Conservation (phyloP, 2,888 invertebrate genomes). For the Drosophila lutescens region DNA sequence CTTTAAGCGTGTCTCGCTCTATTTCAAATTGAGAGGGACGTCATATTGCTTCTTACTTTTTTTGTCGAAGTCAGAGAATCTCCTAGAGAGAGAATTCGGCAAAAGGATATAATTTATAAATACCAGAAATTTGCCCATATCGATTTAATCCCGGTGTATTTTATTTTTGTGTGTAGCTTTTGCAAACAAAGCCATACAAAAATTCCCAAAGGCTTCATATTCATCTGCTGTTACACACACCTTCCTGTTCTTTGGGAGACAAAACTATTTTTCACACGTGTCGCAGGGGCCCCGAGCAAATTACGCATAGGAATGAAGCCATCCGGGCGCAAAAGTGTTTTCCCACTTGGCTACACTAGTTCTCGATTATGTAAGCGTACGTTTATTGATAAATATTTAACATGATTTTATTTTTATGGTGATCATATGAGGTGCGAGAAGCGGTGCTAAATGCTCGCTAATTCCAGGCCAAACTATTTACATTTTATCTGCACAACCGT, state of each 20-base stretch:
- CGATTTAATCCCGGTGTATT: too few relatives aligned
- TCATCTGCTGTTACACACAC: not conserved
- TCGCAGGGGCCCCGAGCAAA: conserved; percentile 27
- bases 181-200: not conserved
- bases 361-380: conserved; percentile 32
- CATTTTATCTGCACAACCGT: conserved; percentile 9
- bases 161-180: not conserved
- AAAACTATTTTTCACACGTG: conserved; percentile 26
- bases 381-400: conserved; percentile 7
- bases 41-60: too few relatives aligned
- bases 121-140: too few relatives aligned
- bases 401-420: conserved; percentile 17
- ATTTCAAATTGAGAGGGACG: too few relatives aligned
- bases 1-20: too few relatives aligned
- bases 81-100: too few relatives aligned
- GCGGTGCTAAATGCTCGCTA: conserved; percentile 40
- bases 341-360: conserved; percentile 23
- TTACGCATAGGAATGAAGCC: conserved; percentile 38
- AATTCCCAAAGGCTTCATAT: not conserved
- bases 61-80: too few relatives aligned
- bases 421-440: conserved; percentile 48
- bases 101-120: too few relatives aligned
- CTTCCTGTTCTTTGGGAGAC: not conserved
- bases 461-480: conserved; percentile 24
- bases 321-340: conserved; percentile 22